Evolutionary conservation across 2,113 vertebrate species (phyloP).

Genomic region (Danio rerio): GRCz12tu NC_133186.1:26905001-26905500

Average conservation of each 20-base stretch:
- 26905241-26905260: constrained; percentile 78
- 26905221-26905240: constrained; percentile 92
- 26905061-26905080: constrained; percentile 91
- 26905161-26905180: constrained; percentile 74
- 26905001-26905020: constrained; percentile 92
- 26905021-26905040: constrained; percentile 87
- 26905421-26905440: no score
- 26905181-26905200: constrained; percentile 81
- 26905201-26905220: constrained; percentile 85
- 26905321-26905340: background rate
- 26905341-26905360: background rate
- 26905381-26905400: no score
- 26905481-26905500: no score
- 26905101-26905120: background rate
- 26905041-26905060: constrained; percentile 90
- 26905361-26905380: no score
- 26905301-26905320: background rate
- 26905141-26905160: background rate
- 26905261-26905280: constrained; percentile 73
- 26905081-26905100: constrained; percentile 57
- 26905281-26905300: background rate
- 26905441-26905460: no score
- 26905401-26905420: no score
- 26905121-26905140: background rate
- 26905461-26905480: no score